Evolutionary conservation across 2,113 vertebrate species (phyloP), one percentile per base, ranked within the genome.

Genomic region (Myocastor coypus): DNA sequence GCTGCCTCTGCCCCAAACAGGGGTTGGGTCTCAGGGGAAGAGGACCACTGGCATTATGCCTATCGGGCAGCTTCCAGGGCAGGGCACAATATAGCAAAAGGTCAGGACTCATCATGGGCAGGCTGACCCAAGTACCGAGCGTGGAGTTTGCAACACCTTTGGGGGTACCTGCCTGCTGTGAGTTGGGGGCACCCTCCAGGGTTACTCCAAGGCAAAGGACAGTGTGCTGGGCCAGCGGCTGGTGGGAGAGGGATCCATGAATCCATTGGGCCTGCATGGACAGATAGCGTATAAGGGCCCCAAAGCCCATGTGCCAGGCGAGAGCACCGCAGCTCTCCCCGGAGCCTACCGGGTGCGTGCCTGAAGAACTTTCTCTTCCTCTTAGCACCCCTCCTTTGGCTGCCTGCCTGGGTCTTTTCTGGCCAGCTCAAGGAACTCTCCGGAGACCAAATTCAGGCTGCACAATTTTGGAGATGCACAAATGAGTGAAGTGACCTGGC

Each of bases 321-420:
- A 82, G 7, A 0, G 2, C 37, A 32, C 50, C 30, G 42, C 13
- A 11, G 17, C 34, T 50, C n/a, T 40, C 14, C 26, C n/a, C 37
- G 0, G 1, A 80, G 42, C 63, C 59, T 11, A 0, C 30, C 40
- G 50, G n/a, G 19, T 37, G 28, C 40, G 46, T 5, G 11, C 66
- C 66, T 73, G 12, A 20, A 40, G 42, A 59, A 2, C 16, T 30
- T 32, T 6, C 46, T 68, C 26, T 81, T 63, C 52, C 50, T 87
- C 61, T 57, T 57, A 46, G 81, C 34, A 22, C 7, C 4, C 77
- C 57, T 59, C 57, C 63, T 66, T 32, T 84, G 11, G 55, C 69
- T 59, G 22, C 77, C 66, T 83, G 75, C 16, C 14, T 80, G 78
- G 42, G 71, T 81, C 68, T 90, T 63, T 94, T 81, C 80, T 75